Conservation (phyloP, 2,797 vertebrate genomes). For the Sarcoramphus papa region DNA sequence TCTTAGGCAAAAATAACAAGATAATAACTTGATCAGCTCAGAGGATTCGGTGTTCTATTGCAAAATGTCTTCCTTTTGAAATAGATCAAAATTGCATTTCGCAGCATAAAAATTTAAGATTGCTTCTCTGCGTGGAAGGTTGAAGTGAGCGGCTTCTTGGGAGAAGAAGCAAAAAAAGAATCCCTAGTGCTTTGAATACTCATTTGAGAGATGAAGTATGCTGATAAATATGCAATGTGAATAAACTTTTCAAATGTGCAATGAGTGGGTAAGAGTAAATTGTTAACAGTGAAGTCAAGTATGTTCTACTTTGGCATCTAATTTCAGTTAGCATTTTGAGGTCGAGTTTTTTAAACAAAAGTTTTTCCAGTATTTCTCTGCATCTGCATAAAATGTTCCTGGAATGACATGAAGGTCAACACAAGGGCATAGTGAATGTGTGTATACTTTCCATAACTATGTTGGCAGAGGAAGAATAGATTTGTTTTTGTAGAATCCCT, state of each 20-base stretch:
- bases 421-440: not conserved
- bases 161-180: not conserved
- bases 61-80: constrained; percentile 56
- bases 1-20: constrained; percentile 73
- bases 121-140: not conserved
- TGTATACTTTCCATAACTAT: not conserved
- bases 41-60: constrained; percentile 26
- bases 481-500: not conserved
- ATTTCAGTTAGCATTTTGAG: not conserved
- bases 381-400: not conserved
- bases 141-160: not conserved
- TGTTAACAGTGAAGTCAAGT: not conserved
- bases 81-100: constrained; percentile 60
- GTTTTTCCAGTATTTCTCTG: not conserved
- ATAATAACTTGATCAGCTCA: constrained; percentile 70
- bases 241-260: constrained; percentile 6
- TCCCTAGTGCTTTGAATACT: not conserved
- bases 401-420: not conserved
- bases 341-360: not conserved
- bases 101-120: not conserved
- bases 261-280: not conserved
- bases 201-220: not conserved
- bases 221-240: not conserved
- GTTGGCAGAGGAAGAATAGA: not conserved
- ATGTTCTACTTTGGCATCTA: not conserved